phyloP scores from a whole-genome alignment of 2,113 vertebrate genomes.

The Donacobius atricapilla region DNA sequence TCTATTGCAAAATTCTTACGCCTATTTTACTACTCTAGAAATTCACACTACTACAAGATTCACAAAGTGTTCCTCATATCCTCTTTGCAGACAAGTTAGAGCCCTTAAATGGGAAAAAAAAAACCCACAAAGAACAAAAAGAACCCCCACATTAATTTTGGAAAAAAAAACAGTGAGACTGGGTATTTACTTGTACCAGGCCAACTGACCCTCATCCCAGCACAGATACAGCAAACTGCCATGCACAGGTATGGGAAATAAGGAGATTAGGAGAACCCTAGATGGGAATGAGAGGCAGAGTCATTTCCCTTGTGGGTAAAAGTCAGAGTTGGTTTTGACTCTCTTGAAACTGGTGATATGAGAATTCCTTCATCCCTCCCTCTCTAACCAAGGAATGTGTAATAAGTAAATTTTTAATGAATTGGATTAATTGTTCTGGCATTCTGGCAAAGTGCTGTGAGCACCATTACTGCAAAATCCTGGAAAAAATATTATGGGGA shows the following conservation, averaged over 20 bases:
- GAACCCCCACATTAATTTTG: background rate
- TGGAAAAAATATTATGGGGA: background rate
- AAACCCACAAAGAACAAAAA: background rate
- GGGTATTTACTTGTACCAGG: background rate
- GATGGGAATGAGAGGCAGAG: background rate
- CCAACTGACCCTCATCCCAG: background rate
- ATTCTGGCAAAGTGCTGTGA: background rate
- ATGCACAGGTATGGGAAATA: background rate
- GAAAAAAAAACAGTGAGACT: background rate
- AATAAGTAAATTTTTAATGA: background rate
- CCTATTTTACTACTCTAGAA: background rate
- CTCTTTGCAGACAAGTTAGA: rapidly evolving
- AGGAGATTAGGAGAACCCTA: background rate
- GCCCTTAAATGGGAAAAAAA: background rate
- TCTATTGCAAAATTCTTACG: background rate
- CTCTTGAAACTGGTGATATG: background rate
- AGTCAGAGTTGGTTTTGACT: background rate
- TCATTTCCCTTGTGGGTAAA: background rate
- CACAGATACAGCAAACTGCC: background rate
- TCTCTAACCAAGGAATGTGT: background rate
- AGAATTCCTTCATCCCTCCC: background rate
- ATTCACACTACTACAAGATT: background rate
- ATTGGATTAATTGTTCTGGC: background rate
- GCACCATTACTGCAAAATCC: background rate
- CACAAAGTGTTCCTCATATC: background rate